phyloP scores from a whole-genome alignment of 1,140 invertebrate species.

The Gryon sp. region DNA sequence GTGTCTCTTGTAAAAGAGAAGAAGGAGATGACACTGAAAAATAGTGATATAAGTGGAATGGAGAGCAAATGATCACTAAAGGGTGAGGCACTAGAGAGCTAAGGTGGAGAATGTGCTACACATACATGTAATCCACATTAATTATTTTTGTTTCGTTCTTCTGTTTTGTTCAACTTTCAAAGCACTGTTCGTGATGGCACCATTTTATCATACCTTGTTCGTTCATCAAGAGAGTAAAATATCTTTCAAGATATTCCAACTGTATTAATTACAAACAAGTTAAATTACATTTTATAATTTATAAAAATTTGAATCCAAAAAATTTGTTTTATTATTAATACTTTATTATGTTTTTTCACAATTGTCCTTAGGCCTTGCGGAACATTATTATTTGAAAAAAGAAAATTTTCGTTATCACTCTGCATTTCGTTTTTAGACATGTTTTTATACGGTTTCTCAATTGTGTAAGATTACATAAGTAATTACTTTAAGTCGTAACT shows the following conservation, averaged over 20 bases:
- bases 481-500: constrained; percentile 62
- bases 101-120: constrained; percentile 53
- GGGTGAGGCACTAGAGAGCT: constrained; percentile 37
- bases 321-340: too few relatives aligned
- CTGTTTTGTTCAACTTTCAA: constrained; percentile 59
- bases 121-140: constrained; percentile 72
- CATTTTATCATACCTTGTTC: constrained; percentile 53
- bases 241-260: constrained; percentile 2
- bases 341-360: too few relatives aligned
- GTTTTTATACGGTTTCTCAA: constrained; percentile 56
- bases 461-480: constrained; percentile 61
- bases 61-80: constrained; percentile 24
- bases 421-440: constrained; percentile 45
- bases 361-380: too few relatives aligned
- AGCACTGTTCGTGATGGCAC: constrained; percentile 45
- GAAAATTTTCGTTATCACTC: constrained; percentile 41
- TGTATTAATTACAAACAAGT: background rate
- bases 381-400: too few relatives aligned
- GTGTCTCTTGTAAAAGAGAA: constrained; percentile 62
- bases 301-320: too few relatives aligned
- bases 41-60: constrained; percentile 20
- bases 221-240: background rate
- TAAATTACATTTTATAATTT: too few relatives aligned
- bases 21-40: constrained; percentile 46
- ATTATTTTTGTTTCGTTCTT: constrained; percentile 72